phyloP scores from a whole-genome alignment of 2,113 vertebrate species.

The Perca schrenkii region DNA sequence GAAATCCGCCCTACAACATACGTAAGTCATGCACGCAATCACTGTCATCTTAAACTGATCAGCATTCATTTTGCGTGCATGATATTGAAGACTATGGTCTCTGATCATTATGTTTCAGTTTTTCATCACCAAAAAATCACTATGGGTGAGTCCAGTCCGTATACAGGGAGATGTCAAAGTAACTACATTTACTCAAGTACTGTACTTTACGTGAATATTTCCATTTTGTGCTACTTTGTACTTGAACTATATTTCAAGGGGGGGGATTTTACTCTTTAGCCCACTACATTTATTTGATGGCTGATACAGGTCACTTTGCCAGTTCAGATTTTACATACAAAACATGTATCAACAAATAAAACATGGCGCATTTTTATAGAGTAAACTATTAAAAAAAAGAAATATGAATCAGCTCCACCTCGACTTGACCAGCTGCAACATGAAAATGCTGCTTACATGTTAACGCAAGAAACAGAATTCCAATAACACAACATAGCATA shows the following conservation, averaged over 20 bases:
- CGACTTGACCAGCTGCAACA: neutral
- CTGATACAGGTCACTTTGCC: too few species aligned
- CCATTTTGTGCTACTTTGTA: neutral
- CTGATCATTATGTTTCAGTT: neutral
- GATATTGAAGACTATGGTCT: neutral
- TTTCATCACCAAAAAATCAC: neutral
- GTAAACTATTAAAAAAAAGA: neutral
- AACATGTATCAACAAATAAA: neutral
- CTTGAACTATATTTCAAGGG: neutral
- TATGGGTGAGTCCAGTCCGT: neutral
- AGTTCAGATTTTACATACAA: neutral
- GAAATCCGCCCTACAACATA: neutral
- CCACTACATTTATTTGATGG: neutral
- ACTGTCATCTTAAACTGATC: neutral
- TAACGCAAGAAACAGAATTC: neutral
- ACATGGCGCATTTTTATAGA: neutral
- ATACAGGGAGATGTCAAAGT: neutral
- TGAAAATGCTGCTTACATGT: neutral
- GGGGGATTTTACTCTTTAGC: neutral
- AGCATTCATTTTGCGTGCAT: neutral
- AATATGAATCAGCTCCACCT: neutral
- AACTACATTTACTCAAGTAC: neutral
- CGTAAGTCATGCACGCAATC: neutral
- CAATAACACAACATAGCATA: neutral
- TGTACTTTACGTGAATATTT: neutral